Evolutionary conservation across 2,888 invertebrate species (phyloP), one percentile per base, ranked within the genome.

Genomic region (Disparrhopalites patrizii): DNA sequence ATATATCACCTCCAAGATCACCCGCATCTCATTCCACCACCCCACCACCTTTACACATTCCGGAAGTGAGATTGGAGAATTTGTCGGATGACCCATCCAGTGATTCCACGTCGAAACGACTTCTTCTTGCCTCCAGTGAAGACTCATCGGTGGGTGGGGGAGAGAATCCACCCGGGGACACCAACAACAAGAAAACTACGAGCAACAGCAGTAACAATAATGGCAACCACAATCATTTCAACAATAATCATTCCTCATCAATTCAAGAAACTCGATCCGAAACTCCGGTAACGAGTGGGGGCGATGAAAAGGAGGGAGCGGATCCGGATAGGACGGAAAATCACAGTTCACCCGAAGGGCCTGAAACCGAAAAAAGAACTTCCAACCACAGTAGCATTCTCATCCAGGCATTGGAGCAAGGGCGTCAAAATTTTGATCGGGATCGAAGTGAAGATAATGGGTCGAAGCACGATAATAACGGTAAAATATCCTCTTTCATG

Each of bases 401-500:
- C n/a, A 68, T 68, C 20, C 67, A 68, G 55, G 67, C 67, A 7
- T 40, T 68, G 23, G 67, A 68, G 33, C 63, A 63, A 58, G 63
- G 63, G 13, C 56, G 63, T 40, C 64, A 64, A 20, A 62, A 54
- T 62, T 62, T 36, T 54, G 62, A 62, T 4, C 31, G 54, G 23
- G 62, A 62, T 28, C 51, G 52, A 4, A 30, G 23, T 18, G 62
- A 62, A 10, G 52, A 62, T 1, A 54, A 36, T 40, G 36, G 54
- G 4, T 38, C 23, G 27, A 62, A 62, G 40, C 51, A 38, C 31
- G 54, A n/a, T n/a, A n/a, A n/a, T n/a, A n/a, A n/a, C n/a, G n/a
- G n/a, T n/a, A n/a, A n/a, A n/a, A n/a, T n/a, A n/a, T n/a, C n/a
- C n/a, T n/a, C n/a, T n/a, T n/a, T n/a, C n/a, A n/a, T n/a, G n/a